These are phyloP conservation scores for Lordiphosa clarofinis DNA, from an alignment of 1,140 invertebrate species.

Conservation along the genomic window DNA sequence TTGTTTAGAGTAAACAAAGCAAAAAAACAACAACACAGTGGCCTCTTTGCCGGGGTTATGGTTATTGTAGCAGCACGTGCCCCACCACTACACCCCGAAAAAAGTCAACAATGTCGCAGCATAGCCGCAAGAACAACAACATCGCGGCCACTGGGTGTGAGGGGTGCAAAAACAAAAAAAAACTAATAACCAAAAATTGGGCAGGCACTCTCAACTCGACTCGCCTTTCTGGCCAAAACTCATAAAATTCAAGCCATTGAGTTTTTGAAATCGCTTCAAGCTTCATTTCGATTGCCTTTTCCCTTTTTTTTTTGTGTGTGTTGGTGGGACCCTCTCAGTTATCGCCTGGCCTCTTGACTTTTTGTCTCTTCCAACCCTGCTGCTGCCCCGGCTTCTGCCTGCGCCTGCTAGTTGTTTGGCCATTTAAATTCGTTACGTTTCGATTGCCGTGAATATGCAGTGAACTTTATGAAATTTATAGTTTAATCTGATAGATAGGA, in stretches of 20 bases:
- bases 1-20: slow-evolving; percentile 33
- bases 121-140: slow-evolving; percentile 48
- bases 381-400: slow-evolving; percentile 17
- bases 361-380: slow-evolving; percentile 16
- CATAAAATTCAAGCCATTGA: slow-evolving; percentile 77
- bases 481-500: slow-evolving; percentile 77
- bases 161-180: slow-evolving; percentile 8
- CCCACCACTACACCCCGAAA: slow-evolving; percentile 19
- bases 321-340: slow-evolving; percentile 3
- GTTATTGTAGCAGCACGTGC: slow-evolving; percentile 43
- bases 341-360: slow-evolving; percentile 59
- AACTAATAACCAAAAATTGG: slow-evolving; percentile 71
- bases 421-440: slow-evolving; percentile 78
- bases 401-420: slow-evolving; percentile 58
- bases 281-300: slow-evolving; percentile 64
- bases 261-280: slow-evolving; percentile 74
- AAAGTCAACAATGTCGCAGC: slow-evolving; percentile 69
- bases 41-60: slow-evolving; percentile 35
- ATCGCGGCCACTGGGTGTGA: neutral
- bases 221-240: slow-evolving; percentile 45
- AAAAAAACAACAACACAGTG: neutral
- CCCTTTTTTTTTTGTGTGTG: neutral
- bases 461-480: slow-evolving; percentile 77
- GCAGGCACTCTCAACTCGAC: slow-evolving; percentile 28
- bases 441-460: slow-evolving; percentile 75